Conservation (phyloP, 30 jellyfish, hydroid and myxozoan species). For the Clytia hemisphaerica region DNA sequence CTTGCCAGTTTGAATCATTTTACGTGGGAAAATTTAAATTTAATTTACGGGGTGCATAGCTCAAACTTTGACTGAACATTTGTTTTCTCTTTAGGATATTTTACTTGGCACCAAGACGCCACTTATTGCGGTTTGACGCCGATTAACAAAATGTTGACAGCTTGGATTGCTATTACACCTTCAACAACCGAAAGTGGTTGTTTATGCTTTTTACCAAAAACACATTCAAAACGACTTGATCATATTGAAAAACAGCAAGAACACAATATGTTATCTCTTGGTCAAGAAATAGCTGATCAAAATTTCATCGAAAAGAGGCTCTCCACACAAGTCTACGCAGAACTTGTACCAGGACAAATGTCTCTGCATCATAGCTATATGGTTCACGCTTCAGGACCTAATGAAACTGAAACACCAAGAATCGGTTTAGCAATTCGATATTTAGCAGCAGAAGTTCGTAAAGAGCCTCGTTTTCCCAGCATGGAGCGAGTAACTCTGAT, state of each 20-base stretch:
- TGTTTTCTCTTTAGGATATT: background rate
- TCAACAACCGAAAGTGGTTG: background rate
- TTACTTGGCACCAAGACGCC: slow-evolving; percentile 4
- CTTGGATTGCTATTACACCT: background rate
- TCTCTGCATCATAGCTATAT: background rate
- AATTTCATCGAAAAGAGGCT: background rate
- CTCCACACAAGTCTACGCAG: background rate
- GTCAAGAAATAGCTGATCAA: background rate
- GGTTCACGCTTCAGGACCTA: slow-evolving; percentile 4
- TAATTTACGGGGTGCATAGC: too few species aligned
- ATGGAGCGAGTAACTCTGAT: background rate
- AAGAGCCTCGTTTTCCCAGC: background rate
- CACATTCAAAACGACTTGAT: background rate
- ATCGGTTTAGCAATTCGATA: slow-evolving; percentile 1
- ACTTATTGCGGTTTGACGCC: background rate
- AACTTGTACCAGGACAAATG: slow-evolving; percentile 1
- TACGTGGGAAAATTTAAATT: too few species aligned
- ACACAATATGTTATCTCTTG: background rate
- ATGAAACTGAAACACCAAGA: background rate
- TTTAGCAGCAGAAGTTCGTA: background rate
- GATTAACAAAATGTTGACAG: background rate
- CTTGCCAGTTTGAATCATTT: too few species aligned
- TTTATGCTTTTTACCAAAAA: background rate
- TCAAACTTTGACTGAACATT: too few species aligned
- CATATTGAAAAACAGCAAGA: background rate